Base-by-base conservation (phyloP, 2,797 vertebrate species). In the Acanthurus leucopareius region DNA sequence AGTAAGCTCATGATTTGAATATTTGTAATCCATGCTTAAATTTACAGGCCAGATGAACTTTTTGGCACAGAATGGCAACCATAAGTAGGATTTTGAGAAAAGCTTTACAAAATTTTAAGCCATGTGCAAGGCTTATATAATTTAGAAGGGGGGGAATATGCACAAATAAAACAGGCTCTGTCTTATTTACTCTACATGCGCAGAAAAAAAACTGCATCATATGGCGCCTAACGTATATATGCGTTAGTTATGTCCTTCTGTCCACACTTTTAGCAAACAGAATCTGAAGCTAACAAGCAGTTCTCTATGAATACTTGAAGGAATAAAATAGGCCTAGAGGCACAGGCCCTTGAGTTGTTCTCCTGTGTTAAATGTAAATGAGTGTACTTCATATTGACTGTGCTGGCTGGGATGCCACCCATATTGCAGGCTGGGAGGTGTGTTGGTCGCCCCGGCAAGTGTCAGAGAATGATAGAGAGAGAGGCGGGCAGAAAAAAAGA, bases 1-100 rank as follows among this genome's bases (percentile, higher is more conserved):
- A 96, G 95, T 96, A 96, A 96, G 95, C 95, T 96, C 95, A 95
- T 95, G 95, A 96, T 96, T 96, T 96, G 95, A 96, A 96, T 96
- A 96, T 96, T 96, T 96, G 95, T 96, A 96, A 96, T 96, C 95
- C 95, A 94, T 96, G 95, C 95, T 96, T 96, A 96, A 96, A 96
- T 96, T 96, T 96, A 96, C 95, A 96, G 95, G 94, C 95, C 95
- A 96, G 96, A 96, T 96, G 96, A 96, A 96, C 95, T 96, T 96
- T 96, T 96, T 96, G 95, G 95, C 95, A 95, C 94, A 91, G 92
- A 95, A 94, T 93, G 92, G 94, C 94, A 95, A 95, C 94, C 95
- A 95, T 96, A 96, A 96, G 96, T 95, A 95, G 95, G 95, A 96
- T 96, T 96, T 96, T 96, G 93, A 93, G 92, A 95, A 95, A 95